phyloP scores from a whole-genome alignment of 2,113 vertebrate genomes.

The Ophthalmolycus amberensis region DNA sequence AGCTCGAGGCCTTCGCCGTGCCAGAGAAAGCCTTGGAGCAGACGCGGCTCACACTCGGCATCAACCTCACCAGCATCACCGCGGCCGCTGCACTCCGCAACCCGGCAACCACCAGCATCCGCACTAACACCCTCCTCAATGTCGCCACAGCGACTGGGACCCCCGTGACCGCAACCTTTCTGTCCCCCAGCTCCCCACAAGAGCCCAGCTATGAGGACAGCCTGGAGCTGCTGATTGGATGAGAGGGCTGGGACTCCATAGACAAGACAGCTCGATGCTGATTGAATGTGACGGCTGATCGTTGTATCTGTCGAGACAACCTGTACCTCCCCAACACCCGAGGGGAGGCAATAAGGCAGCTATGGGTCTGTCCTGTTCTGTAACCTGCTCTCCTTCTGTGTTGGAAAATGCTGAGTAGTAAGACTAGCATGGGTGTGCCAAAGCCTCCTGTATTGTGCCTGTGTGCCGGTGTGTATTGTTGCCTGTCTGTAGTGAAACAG shows the following conservation, averaged over 20 bases:
- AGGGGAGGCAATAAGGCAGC: conserved; percentile 74
- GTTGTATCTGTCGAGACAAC: conserved; percentile 56
- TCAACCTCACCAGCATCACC: conserved; percentile 98
- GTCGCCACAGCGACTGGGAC: conserved; percentile 84
- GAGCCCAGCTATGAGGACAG: conserved; percentile 95
- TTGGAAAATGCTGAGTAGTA: conserved; percentile 81
- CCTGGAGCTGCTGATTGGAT: conserved; percentile 93
- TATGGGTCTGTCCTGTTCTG: conserved; percentile 78
- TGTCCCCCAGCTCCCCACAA: conserved; percentile 92
- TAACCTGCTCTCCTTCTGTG: conserved; percentile 75
- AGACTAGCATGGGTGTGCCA: conserved; percentile 85
- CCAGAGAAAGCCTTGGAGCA: conserved; percentile 99
- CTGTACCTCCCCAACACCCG: conserved; percentile 37
- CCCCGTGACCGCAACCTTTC: conserved; percentile 91
- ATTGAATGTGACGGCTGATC: conserved; percentile 75
- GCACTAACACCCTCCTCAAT: conserved; percentile 77
- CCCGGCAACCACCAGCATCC: conserved; percentile 77
- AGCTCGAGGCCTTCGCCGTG: conserved; percentile 98
- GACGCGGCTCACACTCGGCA: conserved; percentile 97
- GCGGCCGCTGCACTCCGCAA: conserved; percentile 90
- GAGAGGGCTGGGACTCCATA: conserved; percentile 57
- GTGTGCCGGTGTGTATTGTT: conserved; percentile 68
- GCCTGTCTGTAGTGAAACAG: conserved; percentile 71
- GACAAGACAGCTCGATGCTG: conserved; percentile 68
- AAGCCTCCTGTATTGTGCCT: conserved; percentile 81